Conservation (phyloP, 2,797 vertebrate species). For the Halcyon chelicuti region DNA sequence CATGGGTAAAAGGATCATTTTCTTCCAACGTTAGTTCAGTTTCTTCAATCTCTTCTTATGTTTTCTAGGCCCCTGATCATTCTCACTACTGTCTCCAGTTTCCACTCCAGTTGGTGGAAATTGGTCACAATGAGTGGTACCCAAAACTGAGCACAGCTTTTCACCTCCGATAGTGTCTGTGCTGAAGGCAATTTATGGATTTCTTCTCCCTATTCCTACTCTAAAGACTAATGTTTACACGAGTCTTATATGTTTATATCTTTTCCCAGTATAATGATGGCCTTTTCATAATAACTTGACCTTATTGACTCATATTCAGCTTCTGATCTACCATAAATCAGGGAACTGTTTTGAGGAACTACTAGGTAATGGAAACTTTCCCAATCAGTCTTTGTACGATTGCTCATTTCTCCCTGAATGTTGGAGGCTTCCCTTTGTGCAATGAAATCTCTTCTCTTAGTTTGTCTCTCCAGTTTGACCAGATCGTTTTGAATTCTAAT, state of each 20-base stretch:
- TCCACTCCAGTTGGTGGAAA: background rate
- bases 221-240: background rate
- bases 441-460: background rate
- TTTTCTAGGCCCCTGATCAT: background rate
- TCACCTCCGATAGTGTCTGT: background rate
- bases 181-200: background rate
- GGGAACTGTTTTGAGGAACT: background rate
- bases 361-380: background rate
- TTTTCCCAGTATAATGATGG: background rate
- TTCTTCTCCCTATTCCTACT: background rate
- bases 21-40: background rate
- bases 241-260: background rate
- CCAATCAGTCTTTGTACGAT: background rate
- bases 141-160: background rate
- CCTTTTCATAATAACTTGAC: background rate
- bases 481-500: background rate
- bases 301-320: background rate
- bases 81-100: background rate
- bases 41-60: background rate
- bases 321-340: background rate
- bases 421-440: background rate
- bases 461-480: background rate
- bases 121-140: background rate
- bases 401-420: background rate
- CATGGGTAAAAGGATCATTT: background rate